Evolutionary conservation across 2,888 invertebrate genomes (phyloP).

Genomic region (Colostygia pectinataria): DNA sequence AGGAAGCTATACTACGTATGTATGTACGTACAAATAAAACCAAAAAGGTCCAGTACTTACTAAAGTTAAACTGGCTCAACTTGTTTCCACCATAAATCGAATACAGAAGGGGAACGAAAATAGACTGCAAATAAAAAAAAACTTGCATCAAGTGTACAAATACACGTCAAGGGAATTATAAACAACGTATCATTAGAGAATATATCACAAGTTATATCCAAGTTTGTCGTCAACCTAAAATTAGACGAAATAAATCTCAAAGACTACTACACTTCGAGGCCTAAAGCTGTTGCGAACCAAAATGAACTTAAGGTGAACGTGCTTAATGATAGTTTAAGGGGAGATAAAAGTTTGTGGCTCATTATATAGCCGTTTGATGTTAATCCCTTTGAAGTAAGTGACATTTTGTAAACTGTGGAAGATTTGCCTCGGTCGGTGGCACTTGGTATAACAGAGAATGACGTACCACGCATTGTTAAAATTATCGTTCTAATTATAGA

Average conservation of each 20-base stretch:
- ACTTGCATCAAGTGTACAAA: slow-evolving; percentile 44
- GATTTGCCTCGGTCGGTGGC: slow-evolving; percentile 65
- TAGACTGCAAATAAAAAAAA: slow-evolving; percentile 46
- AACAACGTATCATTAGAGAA: slow-evolving; percentile 59
- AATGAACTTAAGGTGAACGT: slow-evolving; percentile 41
- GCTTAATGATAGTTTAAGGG: slow-evolving; percentile 36
- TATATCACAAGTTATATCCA: slow-evolving; percentile 55
- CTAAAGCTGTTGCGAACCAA: slow-evolving; percentile 38
- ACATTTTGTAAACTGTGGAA: slow-evolving; percentile 74
- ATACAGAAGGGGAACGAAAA: slow-evolving; percentile 34
- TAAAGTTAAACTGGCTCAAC: slow-evolving; percentile 9
- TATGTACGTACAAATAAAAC: too few species aligned
- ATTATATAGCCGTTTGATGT: slow-evolving; percentile 69
- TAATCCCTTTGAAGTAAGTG: slow-evolving; percentile 73
- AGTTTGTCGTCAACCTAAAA: slow-evolving; percentile 72
- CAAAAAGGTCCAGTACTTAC: not conserved
- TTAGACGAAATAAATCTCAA: slow-evolving; percentile 52
- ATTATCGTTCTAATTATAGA: slow-evolving; percentile 67
- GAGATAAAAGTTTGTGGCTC: slow-evolving; percentile 49
- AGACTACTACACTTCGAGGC: slow-evolving; percentile 21
- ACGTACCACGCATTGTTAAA: slow-evolving; percentile 54
- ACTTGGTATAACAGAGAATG: slow-evolving; percentile 53
- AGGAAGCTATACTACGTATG: too few species aligned
- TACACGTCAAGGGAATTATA: slow-evolving; percentile 53
- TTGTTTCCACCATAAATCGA: slow-evolving; percentile 31